Conservation (phyloP, 2,113 vertebrate genomes). For the Rhombomys opimus region DNA sequence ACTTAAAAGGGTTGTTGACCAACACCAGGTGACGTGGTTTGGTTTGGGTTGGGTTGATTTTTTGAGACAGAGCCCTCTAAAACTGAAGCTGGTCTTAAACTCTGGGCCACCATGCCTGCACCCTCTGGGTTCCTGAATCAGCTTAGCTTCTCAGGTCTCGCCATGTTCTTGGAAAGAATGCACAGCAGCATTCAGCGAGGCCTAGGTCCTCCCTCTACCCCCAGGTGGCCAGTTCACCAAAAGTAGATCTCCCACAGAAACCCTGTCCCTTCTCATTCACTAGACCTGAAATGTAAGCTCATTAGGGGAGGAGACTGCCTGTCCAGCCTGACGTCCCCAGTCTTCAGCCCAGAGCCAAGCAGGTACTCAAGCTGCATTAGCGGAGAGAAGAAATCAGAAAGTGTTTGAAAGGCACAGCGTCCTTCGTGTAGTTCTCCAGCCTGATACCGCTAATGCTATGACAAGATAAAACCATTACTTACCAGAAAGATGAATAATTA, state of each 20-base stretch:
- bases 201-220: not conserved
- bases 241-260: not conserved
- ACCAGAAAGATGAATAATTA: constrained; percentile 73
- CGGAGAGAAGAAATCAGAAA: not conserved
- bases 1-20: not conserved
- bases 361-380: not conserved
- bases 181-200: fast-evolving
- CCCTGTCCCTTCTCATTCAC: fast-evolving
- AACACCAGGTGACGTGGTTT: not conserved
- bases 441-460: not conserved
- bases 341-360: not conserved
- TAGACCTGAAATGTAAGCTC: not conserved
- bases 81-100: not conserved
- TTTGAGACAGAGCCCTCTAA: not conserved
- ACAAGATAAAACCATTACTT: constrained; percentile 56
- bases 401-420: not conserved
- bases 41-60: not conserved
- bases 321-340: not conserved
- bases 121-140: not conserved
- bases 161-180: fast-evolving
- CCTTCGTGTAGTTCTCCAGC: fast-evolving
- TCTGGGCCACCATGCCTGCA: not conserved
- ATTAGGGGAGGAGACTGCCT: fast-evolving
- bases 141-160: fast-evolving
- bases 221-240: not conserved